These are phyloP conservation scores for Phyto melanocephala DNA, from an alignment of 2,888 invertebrate species.

Conservation along the genomic window DNA sequence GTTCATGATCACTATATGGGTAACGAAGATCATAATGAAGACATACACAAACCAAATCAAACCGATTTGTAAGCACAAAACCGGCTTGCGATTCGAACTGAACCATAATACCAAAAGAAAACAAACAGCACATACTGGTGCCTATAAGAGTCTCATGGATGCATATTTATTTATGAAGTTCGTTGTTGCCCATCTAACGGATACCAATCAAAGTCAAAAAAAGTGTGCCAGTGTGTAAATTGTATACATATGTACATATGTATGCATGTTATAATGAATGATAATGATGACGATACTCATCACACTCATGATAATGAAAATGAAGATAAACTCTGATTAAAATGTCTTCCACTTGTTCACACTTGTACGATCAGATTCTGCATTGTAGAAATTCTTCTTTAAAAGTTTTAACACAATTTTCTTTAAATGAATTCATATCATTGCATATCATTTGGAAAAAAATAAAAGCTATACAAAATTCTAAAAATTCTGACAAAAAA, in stretches of 20 bases:
- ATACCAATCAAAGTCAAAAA: constrained; percentile 61
- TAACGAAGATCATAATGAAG: constrained; percentile 10
- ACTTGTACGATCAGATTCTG: neutral
- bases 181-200: constrained; percentile 61
- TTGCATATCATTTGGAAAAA: no score
- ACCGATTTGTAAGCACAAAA: constrained; percentile 35
- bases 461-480: no score
- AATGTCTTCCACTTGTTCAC: constrained; percentile 32
- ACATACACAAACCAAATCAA: neutral
- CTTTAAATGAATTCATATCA: no score
- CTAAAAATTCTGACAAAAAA: no score
- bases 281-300: constrained; percentile 31
- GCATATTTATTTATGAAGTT: constrained; percentile 32
- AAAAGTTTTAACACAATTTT: no score
- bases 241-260: no score
- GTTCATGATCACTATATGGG: neutral
- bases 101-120: constrained; percentile 12
- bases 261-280: constrained; percentile 1
- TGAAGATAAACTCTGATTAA: constrained; percentile 45
- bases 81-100: constrained; percentile 49
- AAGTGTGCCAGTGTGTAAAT: constrained; percentile 63
- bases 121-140: neutral
- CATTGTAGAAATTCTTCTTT: neutral
- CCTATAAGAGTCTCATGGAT: neutral
- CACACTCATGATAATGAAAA: neutral